phyloP scores from a whole-genome alignment of 2,797 vertebrate species.

The Pelochelys cantorii region DNA sequence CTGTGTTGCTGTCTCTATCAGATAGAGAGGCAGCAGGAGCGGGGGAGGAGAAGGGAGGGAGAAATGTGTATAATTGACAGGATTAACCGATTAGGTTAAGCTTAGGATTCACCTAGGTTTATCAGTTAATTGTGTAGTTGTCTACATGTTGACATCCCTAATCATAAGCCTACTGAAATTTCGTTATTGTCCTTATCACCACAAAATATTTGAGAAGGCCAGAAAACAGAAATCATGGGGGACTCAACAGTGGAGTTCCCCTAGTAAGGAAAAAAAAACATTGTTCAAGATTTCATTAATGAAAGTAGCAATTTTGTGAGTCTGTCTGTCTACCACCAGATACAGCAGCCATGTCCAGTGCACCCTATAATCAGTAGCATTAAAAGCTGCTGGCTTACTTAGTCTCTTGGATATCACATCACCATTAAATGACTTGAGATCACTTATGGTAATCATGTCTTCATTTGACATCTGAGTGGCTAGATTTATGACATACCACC shows the following conservation, averaged over 20 bases:
- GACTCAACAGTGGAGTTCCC: not conserved
- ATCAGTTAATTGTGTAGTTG: too few species aligned
- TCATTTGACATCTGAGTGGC: not conserved
- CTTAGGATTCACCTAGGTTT: too few species aligned
- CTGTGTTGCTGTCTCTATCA: too few species aligned
- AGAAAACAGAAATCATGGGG: not conserved
- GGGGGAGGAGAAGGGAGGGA: too few species aligned
- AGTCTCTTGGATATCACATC: not conserved
- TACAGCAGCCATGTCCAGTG: rapidly evolving
- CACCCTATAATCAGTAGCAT: not conserved
- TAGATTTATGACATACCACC: not conserved
- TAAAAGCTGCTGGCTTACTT: not conserved
- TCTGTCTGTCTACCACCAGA: rapidly evolving
- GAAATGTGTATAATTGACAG: too few species aligned
- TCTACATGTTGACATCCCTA: too few species aligned
- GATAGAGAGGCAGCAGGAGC: too few species aligned
- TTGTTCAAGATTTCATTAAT: not conserved
- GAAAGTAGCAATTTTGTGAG: not conserved
- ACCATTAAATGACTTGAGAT: not conserved
- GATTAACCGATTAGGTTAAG: too few species aligned
- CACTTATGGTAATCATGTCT: not conserved
- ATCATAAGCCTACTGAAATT: not conserved
- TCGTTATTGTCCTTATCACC: not conserved
- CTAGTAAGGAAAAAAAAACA: not conserved
- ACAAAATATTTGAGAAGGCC: not conserved